Evolutionary conservation across 2,113 vertebrate species (phyloP), one percentile per base, ranked within the genome.

Genomic region (Rousettus leschenaultii): DNA sequence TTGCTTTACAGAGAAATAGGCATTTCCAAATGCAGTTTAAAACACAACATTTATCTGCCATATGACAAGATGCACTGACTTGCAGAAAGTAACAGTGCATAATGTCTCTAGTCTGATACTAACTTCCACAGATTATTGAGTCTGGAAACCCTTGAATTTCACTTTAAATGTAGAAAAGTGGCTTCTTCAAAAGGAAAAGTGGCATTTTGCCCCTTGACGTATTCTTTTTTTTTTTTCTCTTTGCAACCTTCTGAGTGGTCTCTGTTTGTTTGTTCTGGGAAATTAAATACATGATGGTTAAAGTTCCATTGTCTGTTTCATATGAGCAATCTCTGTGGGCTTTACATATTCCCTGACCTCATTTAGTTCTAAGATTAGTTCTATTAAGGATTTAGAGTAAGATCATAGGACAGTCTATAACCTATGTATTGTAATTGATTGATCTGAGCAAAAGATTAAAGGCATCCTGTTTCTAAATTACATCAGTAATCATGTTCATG

Each of bases 381-480:
- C 85, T 92, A 85, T 89, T 95, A 91, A 94, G 85, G 48, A 95
- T 89, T 87, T 95, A 96, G 55, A 73, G 33, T 95, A 43, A 13
- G 3, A 95, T 96, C 90, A 94, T 51, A 89, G 75, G 80, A 96
- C 74, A 95, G 89, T 96, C 74, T 96, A 92, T 91, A 95, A 90
- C 40, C 79, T 95, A 95, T 95, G 33, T 88, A 97, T 95, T 88
- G 14, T 93, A 97, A 95, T 77, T 97, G 96, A 95, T 95, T 95
- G 94, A 97, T 93, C 83, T 90, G 86, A 95, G 74, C 33, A 89
- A 43, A 96, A 97, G 95, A 97, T 97, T 98, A 96, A 97, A 97
- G 89, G 86, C 89, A 96, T 97, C 86, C 93, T 97, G 75, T 92
- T 97, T 97, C 97, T 96, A 97, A 97, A 98, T 98, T 92, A 96